Base-by-base conservation (phyloP, 1,140 invertebrate species). In the Acyrthosiphon pisum region DNA sequence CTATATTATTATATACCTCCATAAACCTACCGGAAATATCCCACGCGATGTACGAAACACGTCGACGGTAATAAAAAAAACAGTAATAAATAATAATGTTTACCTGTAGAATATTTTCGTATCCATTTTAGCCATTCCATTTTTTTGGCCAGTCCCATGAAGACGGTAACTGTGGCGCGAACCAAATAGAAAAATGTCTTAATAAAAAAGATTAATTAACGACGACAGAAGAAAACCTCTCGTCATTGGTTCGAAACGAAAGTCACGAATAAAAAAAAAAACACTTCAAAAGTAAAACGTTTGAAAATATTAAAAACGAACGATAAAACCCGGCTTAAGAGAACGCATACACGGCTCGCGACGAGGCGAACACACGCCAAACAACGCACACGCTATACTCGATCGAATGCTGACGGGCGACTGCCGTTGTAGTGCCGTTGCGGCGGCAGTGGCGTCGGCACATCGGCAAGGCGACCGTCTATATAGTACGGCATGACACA, bases 111-210 rank as follows among this genome's bases (percentile, higher is more conserved):
- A 56, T 93, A 93, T 86, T 93, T 93, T n/a, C 81, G 81, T 93
- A 93, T 86, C 91, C 91, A 93, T 26, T 86, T 93, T 11, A 93
- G 48, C 91, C 91, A 93, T 53, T 86, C 91, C 91, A 93, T 93
- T 53, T 93, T 93, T 50, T 86, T 93, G 11, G 35, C 3, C 48
- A 86, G n/a, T 20, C 81, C 91, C 81, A 84, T 84, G 50, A 50
- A 11, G 37, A 44, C 30, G 60, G 68, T 35, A 48, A 48, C 7
- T 23, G 41, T 26, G 14, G 14, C 37, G 37, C 1, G 37, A 18
- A 68, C 8, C 35, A 41, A n/a, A n/a, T 68, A 30, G 60, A 44
- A 44, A 76, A 20, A 35, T 76, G 30, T 11, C 9, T 6, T 14
- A n/a, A 4, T 50, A 76, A 35, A 35, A 81, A 81, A 20, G n/a